Evolutionary conservation across 2,797 vertebrate genomes (phyloP).

Genomic region (Gila robusta): DNA sequence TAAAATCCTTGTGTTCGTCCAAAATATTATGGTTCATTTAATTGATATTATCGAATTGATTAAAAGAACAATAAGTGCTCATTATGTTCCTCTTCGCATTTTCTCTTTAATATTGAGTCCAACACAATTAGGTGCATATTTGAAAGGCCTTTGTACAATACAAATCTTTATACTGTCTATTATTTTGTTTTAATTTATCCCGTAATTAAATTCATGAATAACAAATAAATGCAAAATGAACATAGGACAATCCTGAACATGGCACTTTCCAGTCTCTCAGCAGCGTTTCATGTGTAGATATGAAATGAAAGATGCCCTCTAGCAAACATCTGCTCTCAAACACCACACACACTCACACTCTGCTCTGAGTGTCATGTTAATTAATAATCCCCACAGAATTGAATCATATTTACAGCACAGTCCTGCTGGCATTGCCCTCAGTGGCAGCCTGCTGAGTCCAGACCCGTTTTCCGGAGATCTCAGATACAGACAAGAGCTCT

Average conservation of each 20-base stretch:
- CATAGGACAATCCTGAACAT: conserved; percentile 6
- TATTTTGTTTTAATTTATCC: background rate
- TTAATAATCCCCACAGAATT: conserved; percentile 51
- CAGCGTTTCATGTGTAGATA: conserved; percentile 39
- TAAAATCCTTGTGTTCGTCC: conserved; percentile 70
- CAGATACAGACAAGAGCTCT: background rate
- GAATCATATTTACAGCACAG: conserved; percentile 39
- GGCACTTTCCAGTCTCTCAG: conserved; percentile 53
- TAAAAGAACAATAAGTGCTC: conserved; percentile 77
- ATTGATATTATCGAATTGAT: conserved; percentile 80
- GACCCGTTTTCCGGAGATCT: background rate
- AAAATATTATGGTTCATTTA: conserved; percentile 80
- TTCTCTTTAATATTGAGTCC: background rate
- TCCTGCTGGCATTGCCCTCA: conserved; percentile 31
- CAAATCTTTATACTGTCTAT: background rate
- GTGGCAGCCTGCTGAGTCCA: conserved; percentile 11
- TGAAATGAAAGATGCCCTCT: conserved; percentile 71
- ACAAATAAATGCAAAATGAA: background rate
- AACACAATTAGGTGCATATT: conserved; percentile 14
- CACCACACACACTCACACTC: conserved; percentile 57
- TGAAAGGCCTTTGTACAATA: background rate
- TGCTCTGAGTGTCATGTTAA: conserved; percentile 47
- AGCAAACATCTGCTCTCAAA: conserved; percentile 77
- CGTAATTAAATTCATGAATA: background rate
- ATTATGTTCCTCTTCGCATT: conserved; percentile 55